Base-by-base conservation (phyloP, 2,888 invertebrate species). In the Polymixis lichenea region DNA sequence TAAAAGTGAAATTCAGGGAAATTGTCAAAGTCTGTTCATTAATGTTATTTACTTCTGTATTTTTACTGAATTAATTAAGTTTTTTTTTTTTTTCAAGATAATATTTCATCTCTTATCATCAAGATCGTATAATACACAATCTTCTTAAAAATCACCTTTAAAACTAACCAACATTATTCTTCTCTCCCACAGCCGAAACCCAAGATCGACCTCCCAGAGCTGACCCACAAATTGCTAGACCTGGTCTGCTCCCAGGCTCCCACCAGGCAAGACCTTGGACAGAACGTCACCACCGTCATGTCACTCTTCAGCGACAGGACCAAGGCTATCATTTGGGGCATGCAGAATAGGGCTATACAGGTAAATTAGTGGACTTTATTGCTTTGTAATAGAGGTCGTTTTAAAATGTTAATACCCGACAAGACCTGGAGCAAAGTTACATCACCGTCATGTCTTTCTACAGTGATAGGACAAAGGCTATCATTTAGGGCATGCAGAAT, bases 311-410 rank as follows among this genome's bases (percentile, higher is more conserved):
- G 97, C n/a, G 97, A 97, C 85, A 97, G 97, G 79, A 99, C 99
- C 19, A 98, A 98, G 93, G 98, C 99, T 17, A 99, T 99, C 90
- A 98, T 99, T 32, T 99, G 99, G 99, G 99, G 99, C 82, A 99
- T 99, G 99, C 99, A 99, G 96, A 98, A 98, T 65, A 97, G 99
- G 79, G 99, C 99, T 38, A 99, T 99, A 15, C 99, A 98, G 96
- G 96, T 96, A 80, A 62, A 32, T n/a, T 56, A 19, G 49, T 51
- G 19, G 6, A 60, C 60, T 22, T 19, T 60, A 32, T 32, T 60
- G 3, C 2, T 64, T 9, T 5, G 3, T 0, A 11, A 64, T 25
- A 46, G 19, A 46, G 19, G 43, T 11, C 0, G 15, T 25, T 43
- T 43, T 64, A 56, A n/a, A 74, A 19, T 62, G 22, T 3, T 6